Base-by-base conservation (phyloP, 35 echinoderm and acorn worm species). In the Acanthaster planci region DNA sequence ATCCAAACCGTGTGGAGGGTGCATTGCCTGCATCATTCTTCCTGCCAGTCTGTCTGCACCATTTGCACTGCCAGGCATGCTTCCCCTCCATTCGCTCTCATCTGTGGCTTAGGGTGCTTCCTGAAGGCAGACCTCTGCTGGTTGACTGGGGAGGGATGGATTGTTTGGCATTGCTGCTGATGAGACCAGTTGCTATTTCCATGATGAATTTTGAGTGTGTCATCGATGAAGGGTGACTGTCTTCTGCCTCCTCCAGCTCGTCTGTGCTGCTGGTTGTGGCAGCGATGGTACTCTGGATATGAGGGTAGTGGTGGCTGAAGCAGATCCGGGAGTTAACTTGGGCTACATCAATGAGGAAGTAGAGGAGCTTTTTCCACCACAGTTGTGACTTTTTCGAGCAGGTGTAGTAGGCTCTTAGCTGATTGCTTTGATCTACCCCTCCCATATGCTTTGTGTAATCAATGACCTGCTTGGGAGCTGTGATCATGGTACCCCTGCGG, bases 191-290 rank as follows among this genome's bases (percentile, higher is more conserved):
- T 19, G 82, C 82, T 3, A n/a, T n/a, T 23, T 60, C 82, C 52
- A 84, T 60, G 56, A 60, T 67, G 37, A 84, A 84, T 7, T 29
- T 37, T 31, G 82, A 59, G 36, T 84, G 82, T 7, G 29, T 39
- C 36, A 32, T 47, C n/a, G n/a, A n/a, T n/a, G n/a, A n/a, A n/a
- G n/a, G n/a, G n/a, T n/a, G n/a, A 47, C 4, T 47, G 42, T 12
- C 42, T 12, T 47, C 42, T 47, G 42, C 42, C 4, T 47, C 4
- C n/a, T n/a, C 42, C 42, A 47, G 42, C 4, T 47, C 42, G 12
- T 47, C 42, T 12, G n/a, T 47, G 42, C 4, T 47, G 42, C 42
- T 6, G 42, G 12, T 47, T n/a, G n/a, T n/a, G n/a, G n/a, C n/a
- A n/a, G 42, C 12, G 12, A 12, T 6, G 4, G 42, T 47, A 12